These are phyloP conservation scores for Coreoperca whiteheadi DNA, from an alignment of 2,113 vertebrate species.

Conservation along the genomic window DNA sequence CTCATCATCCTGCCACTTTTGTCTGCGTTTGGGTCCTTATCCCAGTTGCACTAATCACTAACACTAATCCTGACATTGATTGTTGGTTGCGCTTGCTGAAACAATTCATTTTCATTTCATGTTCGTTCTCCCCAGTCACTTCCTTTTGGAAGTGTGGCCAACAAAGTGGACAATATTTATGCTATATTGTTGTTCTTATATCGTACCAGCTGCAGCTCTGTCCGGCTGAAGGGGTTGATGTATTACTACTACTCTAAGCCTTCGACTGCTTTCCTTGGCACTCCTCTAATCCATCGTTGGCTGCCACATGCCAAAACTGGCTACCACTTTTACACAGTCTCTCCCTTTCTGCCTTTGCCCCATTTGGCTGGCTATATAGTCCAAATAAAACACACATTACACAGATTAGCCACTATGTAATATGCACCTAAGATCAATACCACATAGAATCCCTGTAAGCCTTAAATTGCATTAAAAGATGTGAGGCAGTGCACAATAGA, in stretches of 20 bases:
- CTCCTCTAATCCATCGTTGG: constrained; percentile 15
- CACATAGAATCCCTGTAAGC: background rate
- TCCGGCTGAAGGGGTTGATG: background rate
- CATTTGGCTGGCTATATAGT: background rate
- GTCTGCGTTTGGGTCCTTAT: too few species aligned
- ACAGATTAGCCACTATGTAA: background rate
- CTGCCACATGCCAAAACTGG: background rate
- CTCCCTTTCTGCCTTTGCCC: background rate
- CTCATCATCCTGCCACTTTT: too few species aligned
- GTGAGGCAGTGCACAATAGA: background rate
- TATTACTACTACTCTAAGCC: constrained; percentile 52
- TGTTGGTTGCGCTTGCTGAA: background rate
- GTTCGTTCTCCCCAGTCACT: too few species aligned
- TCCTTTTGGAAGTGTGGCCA: background rate
- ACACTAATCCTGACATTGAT: too few species aligned
- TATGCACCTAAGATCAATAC: background rate
- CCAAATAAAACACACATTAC: constrained; percentile 5
- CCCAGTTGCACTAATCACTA: too few species aligned
- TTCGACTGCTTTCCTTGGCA: constrained; percentile 38
- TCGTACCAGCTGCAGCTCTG: constrained; percentile 19
- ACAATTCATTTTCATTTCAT: background rate
- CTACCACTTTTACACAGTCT: constrained; percentile 8
- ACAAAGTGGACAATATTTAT: background rate
- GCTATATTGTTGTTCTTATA: background rate
- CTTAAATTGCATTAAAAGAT: background rate